phyloP scores from a whole-genome alignment of 1,140 invertebrate species.

The Temnothorax longispinosus region DNA sequence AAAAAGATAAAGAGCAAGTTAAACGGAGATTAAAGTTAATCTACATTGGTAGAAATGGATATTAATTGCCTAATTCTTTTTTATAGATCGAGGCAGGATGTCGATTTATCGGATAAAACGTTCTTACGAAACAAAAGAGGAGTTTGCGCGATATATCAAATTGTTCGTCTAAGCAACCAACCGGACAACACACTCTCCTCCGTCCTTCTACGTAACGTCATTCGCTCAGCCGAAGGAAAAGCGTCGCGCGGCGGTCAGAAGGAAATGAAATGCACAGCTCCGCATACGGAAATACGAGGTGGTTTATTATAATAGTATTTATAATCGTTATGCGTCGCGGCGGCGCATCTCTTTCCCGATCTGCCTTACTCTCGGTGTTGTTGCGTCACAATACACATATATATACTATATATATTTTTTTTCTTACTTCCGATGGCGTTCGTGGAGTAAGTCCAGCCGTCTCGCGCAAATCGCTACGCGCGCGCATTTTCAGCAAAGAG shows the following conservation, averaged over 20 bases:
- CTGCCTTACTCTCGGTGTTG: constrained; percentile 48
- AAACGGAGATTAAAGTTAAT: too few relatives aligned
- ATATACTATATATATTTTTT: constrained; percentile 7
- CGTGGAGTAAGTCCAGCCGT: constrained; percentile 42
- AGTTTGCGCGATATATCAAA: background rate
- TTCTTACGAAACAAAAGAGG: background rate
- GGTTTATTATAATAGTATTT: constrained; percentile 86
- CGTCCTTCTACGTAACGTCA: background rate
- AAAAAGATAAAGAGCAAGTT: too few relatives aligned
- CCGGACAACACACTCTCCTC: background rate
- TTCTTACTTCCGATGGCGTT: constrained; percentile 31
- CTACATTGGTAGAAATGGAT: too few relatives aligned
- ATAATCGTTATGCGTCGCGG: constrained; percentile 83
- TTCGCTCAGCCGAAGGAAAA: background rate
- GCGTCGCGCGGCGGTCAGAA: constrained; percentile 28
- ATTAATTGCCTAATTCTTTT: background rate
- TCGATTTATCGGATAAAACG: background rate
- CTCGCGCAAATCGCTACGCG: constrained; percentile 65
- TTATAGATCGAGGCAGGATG: background rate
- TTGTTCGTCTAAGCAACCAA: background rate
- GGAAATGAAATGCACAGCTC: constrained; percentile 70
- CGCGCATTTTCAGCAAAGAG: constrained; percentile 61
- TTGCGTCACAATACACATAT: constrained; percentile 57
- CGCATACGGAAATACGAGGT: constrained; percentile 85
- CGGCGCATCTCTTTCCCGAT: constrained; percentile 73